Base-by-base conservation (phyloP, 1,140 invertebrate genomes). In the Protaetia brevitarsis region DNA sequence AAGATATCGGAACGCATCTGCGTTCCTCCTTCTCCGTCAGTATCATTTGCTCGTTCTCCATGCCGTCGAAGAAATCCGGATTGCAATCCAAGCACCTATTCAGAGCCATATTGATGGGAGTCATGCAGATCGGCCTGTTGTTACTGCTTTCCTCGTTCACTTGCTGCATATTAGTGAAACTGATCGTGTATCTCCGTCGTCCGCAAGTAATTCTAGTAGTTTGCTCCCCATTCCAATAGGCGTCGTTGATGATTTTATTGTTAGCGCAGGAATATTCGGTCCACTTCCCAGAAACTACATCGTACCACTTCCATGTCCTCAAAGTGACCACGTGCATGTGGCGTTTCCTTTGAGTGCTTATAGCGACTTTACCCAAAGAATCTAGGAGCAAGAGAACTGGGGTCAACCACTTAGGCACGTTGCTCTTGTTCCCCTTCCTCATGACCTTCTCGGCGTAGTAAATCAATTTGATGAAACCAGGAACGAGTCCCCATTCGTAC, bases 301-400 rank as follows among this genome's bases (percentile, higher is more conserved):
- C 92, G 77, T 92, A 94, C 92, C 92, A 95, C 72, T 92, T 91
- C 93, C 93, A 95, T 1, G 84, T 77, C 37, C 87, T 83, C 41
- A 81, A 83, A 23, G 81, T 85, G 68, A 90, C 88, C 68, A 85
- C 83, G 64, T 89, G 85, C 80, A 94, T 88, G 3, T 86, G 80
- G 26, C 84, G 81, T 75, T 91, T 91, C 30, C 92, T 81, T 65
- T 87, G 84, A 0, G 89, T 87, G 2, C 87, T 84, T 57, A 89
- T 81, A 16, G 89, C 85, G 7, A 93, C 86, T 79, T 93, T 95
- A 64, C 94, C 91, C 71, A 91, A 87, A 23, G 91, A 83, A 77
- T 96, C 93, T 16, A 96, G 83, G 0, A 95, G 78, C 1, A 95
- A 78, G 1, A 95, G 77, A 0, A 92, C 73, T 0, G 91, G 90